These are phyloP conservation scores for Microcebus griseorufus DNA, from an alignment of 2,113 vertebrate genomes.

Conservation along the genomic window DNA sequence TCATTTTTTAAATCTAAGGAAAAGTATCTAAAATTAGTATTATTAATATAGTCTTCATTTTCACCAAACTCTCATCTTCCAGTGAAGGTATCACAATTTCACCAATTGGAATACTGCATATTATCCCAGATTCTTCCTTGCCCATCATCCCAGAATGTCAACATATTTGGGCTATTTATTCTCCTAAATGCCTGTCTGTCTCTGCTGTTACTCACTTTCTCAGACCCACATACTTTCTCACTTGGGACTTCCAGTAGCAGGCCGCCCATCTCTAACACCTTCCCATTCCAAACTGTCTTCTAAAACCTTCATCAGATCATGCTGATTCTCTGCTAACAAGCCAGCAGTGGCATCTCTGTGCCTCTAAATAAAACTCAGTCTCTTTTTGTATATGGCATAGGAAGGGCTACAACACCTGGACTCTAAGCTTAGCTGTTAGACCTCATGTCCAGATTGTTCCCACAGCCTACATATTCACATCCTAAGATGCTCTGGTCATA, in stretches of 20 bases:
- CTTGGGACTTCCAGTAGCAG: background rate
- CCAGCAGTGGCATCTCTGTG: background rate
- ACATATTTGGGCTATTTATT: background rate
- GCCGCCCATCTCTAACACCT: background rate
- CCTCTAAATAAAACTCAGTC: background rate
- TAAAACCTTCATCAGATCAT: background rate
- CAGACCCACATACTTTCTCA: background rate
- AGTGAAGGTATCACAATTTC: background rate
- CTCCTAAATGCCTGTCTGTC: background rate
- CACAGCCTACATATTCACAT: rapidly evolving
- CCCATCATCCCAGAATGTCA: background rate
- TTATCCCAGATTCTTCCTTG: background rate
- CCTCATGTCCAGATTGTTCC: background rate
- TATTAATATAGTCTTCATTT: background rate
- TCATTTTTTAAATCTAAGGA: background rate
- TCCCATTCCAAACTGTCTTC: background rate
- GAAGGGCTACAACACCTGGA: background rate
- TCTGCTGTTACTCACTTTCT: background rate
- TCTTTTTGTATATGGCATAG: background rate
- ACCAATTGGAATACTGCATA: background rate
- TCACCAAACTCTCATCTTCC: background rate
- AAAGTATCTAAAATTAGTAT: background rate
- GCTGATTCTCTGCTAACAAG: background rate
- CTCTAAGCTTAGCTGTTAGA: background rate
- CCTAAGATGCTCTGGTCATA: background rate